Conservation (phyloP, 2,888 invertebrate species). For the Galeopsomyia nigrocyanea region DNA sequence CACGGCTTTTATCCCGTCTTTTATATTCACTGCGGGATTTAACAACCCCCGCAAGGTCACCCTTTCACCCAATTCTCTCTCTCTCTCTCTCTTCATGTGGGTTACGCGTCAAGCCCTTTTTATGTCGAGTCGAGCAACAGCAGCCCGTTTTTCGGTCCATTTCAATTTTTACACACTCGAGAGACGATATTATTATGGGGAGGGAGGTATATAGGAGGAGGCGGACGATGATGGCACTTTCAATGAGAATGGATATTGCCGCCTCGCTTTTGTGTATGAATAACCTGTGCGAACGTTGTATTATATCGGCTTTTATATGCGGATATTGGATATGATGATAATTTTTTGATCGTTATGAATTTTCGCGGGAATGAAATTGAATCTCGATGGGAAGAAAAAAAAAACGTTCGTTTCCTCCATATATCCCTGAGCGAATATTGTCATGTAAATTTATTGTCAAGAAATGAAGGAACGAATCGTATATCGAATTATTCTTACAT, state of each 20-base stretch:
- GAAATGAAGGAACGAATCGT: no score
- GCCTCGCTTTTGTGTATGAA: no score
- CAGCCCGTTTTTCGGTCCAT: conserved; percentile 12
- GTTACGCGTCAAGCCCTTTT: not conserved
- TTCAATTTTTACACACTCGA: not conserved
- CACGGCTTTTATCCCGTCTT: conserved; percentile 7
- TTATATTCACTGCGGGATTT: conserved; percentile 35
- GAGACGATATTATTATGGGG: no score
- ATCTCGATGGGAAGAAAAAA: conserved; percentile 14
- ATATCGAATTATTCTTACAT: no score
- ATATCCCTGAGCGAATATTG: no score
- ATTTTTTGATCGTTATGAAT: not conserved
- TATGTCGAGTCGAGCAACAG: not conserved
- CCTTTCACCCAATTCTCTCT: conserved; percentile 45
- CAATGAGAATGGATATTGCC: no score
- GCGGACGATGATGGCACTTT: no score
- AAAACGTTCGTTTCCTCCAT: not conserved
- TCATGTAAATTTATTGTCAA: no score
- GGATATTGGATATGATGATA: no score
- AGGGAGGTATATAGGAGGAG: no score
- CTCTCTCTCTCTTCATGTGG: conserved; percentile 11
- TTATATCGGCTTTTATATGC: no score
- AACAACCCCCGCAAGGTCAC: conserved; percentile 47
- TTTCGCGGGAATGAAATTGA: conserved; percentile 2
- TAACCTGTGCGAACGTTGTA: no score